These are phyloP conservation scores for Chaetodon trifascialis DNA, from an alignment of 2,113 vertebrate genomes.

Conservation along the genomic window DNA sequence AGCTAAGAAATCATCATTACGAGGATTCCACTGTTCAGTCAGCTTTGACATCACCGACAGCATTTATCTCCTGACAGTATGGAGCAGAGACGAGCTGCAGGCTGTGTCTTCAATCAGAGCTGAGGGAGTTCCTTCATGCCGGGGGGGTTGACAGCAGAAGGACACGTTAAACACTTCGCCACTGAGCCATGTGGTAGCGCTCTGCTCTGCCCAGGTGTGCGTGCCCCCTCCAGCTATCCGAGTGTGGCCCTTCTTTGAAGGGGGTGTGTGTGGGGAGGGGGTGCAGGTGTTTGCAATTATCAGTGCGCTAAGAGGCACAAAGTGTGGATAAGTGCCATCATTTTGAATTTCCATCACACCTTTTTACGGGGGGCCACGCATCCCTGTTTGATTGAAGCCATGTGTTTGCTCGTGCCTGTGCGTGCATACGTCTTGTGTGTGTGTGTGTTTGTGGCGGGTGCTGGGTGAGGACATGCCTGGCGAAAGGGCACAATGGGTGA, in stretches of 20 bases:
- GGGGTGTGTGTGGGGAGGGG: slow-evolving; percentile 54
- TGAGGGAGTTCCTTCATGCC: slow-evolving; percentile 59
- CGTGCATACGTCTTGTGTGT: slow-evolving; percentile 47
- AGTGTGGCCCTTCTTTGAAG: slow-evolving; percentile 83
- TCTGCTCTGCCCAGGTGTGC: slow-evolving; percentile 82
- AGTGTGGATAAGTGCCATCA: slow-evolving; percentile 87
- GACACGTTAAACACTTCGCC: slow-evolving; percentile 71
- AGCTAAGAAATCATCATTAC: slow-evolving; percentile 8
- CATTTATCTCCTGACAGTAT: slow-evolving; percentile 39
- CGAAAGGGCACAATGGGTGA: slow-evolving; percentile 76
- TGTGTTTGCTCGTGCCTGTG: slow-evolving; percentile 75
- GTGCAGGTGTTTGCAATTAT: slow-evolving; percentile 88
- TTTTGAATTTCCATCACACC: slow-evolving; percentile 88
- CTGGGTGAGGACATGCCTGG: slow-evolving; percentile 73
- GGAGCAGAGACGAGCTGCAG: slow-evolving; percentile 44
- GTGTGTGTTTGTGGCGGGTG: slow-evolving; percentile 33
- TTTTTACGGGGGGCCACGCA: slow-evolving; percentile 80
- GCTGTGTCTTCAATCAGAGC: slow-evolving; percentile 68
- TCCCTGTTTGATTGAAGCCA: slow-evolving; percentile 81
- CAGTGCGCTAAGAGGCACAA: slow-evolving; percentile 86
- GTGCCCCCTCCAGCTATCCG: slow-evolving; percentile 79
- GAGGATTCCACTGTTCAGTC: slow-evolving; percentile 37
- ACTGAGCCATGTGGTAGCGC: slow-evolving; percentile 78
- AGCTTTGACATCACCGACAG: slow-evolving; percentile 6
- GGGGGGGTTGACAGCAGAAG: slow-evolving; percentile 59